Evolutionary conservation across 2,888 invertebrate species (phyloP).

Genomic region (Athripsodes cinereus): DNA sequence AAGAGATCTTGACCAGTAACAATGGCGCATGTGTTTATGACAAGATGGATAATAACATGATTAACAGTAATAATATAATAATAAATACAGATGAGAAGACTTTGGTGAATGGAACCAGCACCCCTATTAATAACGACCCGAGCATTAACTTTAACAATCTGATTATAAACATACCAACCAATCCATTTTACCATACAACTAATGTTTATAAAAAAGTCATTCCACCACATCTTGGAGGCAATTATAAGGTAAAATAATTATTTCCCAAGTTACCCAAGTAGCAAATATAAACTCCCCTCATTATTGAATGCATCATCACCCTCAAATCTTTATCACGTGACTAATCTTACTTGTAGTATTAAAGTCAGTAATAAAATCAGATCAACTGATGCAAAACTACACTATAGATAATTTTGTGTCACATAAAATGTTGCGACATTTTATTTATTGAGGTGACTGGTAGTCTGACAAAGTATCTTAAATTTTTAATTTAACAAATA

Average conservation of each 20-base stretch:
- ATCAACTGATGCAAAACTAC: too few relatives aligned
- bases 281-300: too few relatives aligned
- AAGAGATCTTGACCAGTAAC: constrained; percentile 13
- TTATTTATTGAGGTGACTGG: too few relatives aligned
- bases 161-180: constrained; percentile 4
- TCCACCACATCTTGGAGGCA: constrained; percentile 34
- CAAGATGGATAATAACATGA: background rate
- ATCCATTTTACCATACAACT: constrained; percentile 14
- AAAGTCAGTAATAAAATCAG: too few relatives aligned
- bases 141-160: constrained; percentile 3
- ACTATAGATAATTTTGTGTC: too few relatives aligned
- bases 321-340: too few relatives aligned
- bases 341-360: too few relatives aligned
- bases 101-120: background rate
- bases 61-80: background rate
- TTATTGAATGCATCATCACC: too few relatives aligned
- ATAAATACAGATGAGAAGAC: background rate
- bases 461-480: too few relatives aligned
- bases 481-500: too few relatives aligned
- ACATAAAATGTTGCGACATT: too few relatives aligned
- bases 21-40: constrained; percentile 16
- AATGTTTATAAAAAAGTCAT: constrained; percentile 30
- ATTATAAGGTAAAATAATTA: constrained; percentile 29
- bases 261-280: background rate
- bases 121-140: constrained; percentile 10